A percentile compares a stretch with the other conserved stretches of the same genome.
Conservation (phyloP, 2,797 vertebrate genomes). For the Sylvia borin region DNA sequence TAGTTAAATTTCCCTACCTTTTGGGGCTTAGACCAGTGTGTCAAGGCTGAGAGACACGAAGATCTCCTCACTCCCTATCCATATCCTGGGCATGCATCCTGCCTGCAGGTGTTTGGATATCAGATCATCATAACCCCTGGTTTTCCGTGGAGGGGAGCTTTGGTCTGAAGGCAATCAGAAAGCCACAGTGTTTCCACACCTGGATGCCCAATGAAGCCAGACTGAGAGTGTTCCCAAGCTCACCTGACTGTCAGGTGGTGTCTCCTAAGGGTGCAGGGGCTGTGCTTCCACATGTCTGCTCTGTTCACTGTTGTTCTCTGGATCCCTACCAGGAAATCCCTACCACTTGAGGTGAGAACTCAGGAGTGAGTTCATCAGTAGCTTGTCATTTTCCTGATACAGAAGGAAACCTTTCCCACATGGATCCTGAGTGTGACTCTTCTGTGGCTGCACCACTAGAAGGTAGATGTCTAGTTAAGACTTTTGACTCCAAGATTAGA, state of each 20-base stretch:
- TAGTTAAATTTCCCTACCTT: background rate
- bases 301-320: background rate
- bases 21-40: background rate
- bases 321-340: background rate
- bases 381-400: background rate
- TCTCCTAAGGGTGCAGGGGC: background rate
- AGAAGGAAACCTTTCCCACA: background rate
- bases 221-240: background rate
- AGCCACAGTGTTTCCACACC: too few species aligned
- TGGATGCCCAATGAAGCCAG: background rate
- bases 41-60: background rate
- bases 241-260: background rate
- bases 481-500: background rate
- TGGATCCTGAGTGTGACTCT: background rate
- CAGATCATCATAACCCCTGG: background rate
- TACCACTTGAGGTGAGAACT: background rate
- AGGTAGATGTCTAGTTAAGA: background rate
- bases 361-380: background rate
- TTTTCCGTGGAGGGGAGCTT: background rate
- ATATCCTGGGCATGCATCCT: background rate
- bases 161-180: background rate
- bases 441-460: background rate
- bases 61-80: background rate
- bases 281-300: background rate
- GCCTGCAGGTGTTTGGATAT: background rate